phyloP scores from a whole-genome alignment of 1,140 invertebrate genomes.

The Akabosia matsudoensis region DNA sequence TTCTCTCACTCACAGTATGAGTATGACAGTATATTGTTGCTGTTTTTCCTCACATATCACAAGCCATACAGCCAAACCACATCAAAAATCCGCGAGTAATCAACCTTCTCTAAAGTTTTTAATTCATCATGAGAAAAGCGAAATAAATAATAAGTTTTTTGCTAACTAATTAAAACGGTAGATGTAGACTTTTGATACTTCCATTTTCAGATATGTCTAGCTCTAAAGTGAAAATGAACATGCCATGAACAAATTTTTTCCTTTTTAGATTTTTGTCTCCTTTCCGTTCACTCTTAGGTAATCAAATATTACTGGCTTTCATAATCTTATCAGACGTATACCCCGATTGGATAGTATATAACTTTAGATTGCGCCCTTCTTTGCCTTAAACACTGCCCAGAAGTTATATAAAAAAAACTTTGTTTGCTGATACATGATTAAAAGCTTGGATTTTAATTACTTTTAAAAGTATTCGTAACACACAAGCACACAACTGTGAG shows the following conservation, averaged over 20 bases:
- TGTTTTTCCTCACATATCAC: not conserved
- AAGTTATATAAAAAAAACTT: not conserved
- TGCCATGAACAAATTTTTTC: not conserved
- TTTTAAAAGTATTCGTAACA: not conserved
- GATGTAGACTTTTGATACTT: not conserved
- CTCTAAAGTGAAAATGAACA: no score
- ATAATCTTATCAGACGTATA: not conserved
- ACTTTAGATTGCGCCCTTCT: no score
- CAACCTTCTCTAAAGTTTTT: not conserved
- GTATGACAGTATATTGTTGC: not conserved
- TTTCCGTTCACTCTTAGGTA: not conserved
- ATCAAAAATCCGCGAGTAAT: not conserved
- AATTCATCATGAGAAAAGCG: not conserved
- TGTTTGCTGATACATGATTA: not conserved
- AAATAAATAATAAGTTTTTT: not conserved
- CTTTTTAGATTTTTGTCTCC: slow-evolving; percentile 3
- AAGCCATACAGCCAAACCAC: not conserved
- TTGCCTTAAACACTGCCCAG: no score
- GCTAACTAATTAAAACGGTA: not conserved
- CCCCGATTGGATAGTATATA: no score
- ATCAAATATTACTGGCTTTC: not conserved
- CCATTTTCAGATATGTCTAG: no score
- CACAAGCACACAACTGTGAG: not conserved
- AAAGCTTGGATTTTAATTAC: slow-evolving; percentile 6
- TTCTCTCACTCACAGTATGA: not conserved